Evolutionary conservation across 2,888 invertebrate species (phyloP), one percentile per base, ranked within the genome.

Genomic region (Lottia gigantea): DNA sequence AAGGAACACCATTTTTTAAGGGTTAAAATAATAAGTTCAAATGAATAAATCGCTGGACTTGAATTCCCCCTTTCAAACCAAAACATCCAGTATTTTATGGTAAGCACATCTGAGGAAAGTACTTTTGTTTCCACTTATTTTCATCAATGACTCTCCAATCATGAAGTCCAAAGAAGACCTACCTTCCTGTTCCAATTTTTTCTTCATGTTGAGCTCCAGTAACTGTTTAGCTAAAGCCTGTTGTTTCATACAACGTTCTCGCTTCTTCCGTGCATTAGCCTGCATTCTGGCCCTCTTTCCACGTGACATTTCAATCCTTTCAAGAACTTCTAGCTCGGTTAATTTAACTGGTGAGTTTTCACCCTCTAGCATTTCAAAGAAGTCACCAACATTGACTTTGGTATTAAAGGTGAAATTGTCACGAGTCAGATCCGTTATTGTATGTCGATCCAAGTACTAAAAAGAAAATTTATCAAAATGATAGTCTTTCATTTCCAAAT

Each of bases 381-480:
- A 98, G 76, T 96, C 95, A 2, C 98, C 98, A 55, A 98, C 92
- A 75, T 96, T 92, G 2, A 94, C 92, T 76, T 95, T 93, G 62
- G 95, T 94, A 82, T 94, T 95, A 90, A 96, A 97, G 75, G 95
- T 95, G 89, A 98, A 98, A 90, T 97, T 94, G 76, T 96, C 95
- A 26, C 93, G 91, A 2, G 92, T 93, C 70, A 97, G 89, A 80
- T 93, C 93, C 4, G 89, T 89, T 70, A 90, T 91, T 55, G 86
- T 86, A 87, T 93, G 92, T 85, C 93, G 91, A 67, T 95, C 94
- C 85, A 96, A 90, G 89, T 94, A 94, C 94, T 95, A 90, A 40
- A 75, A 75, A 45, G 26, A 19, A n/a, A 45, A 70, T 31, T 55
- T 40, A 26, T 19, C 1, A 72, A 8, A 68, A 3, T 15, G 8